Conservation (phyloP, 1,140 invertebrate species). For the Halyomorpha halys region DNA sequence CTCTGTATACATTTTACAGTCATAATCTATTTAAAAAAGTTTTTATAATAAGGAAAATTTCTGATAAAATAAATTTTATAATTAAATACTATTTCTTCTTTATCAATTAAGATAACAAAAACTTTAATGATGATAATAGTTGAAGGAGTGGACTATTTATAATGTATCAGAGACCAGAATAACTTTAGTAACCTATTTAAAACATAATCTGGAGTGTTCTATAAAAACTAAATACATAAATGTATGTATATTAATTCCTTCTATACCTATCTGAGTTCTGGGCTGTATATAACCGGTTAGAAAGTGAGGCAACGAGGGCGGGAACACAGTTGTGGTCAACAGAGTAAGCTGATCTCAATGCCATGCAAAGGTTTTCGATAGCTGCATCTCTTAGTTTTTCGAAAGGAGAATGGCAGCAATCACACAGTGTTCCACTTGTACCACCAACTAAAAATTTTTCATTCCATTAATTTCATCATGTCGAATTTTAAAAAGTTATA, state of each 20-base stretch:
- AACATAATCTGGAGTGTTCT: neutral
- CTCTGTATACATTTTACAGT: too few relatives aligned
- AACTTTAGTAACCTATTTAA: too few relatives aligned
- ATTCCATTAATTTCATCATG: too few relatives aligned
- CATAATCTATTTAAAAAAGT: too few relatives aligned
- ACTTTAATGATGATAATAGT: too few relatives aligned
- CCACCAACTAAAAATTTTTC: slow-evolving; percentile 24
- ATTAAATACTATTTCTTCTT: too few relatives aligned
- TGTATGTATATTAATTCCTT: neutral
- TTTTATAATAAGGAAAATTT: too few relatives aligned
- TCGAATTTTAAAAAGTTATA: too few relatives aligned
- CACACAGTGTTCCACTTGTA: slow-evolving; percentile 22
- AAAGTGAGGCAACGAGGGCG: slow-evolving; percentile 86
- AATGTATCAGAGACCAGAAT: too few relatives aligned
- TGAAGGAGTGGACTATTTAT: too few relatives aligned
- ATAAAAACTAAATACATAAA: neutral
- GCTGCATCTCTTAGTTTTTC: slow-evolving; percentile 84
- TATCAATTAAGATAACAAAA: too few relatives aligned
- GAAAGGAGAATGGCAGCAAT: slow-evolving; percentile 50
- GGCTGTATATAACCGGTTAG: slow-evolving; percentile 85
- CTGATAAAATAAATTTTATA: too few relatives aligned
- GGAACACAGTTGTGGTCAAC: slow-evolving; percentile 86
- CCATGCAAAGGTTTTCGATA: slow-evolving; percentile 90
- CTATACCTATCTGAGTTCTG: slow-evolving; percentile 65
- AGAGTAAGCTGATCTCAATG: slow-evolving; percentile 75